Evolutionary conservation across 2,888 invertebrate species (phyloP).

Genomic region (Rhopalosiphum nymphaeae): DNA sequence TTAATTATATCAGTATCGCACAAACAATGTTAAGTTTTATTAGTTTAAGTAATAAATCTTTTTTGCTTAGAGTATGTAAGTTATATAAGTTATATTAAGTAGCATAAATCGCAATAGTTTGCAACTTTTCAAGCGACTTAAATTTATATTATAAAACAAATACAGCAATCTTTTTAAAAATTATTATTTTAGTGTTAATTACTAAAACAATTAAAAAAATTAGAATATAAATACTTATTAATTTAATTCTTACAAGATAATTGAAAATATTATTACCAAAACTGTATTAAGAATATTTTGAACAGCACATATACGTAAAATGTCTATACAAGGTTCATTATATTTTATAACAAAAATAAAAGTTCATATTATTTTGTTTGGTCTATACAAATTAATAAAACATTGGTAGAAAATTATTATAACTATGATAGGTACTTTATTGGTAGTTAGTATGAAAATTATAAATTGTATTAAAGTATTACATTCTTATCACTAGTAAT

Average conservation of each 20-base stretch:
- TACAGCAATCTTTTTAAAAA: neutral
- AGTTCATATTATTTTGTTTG: neutral
- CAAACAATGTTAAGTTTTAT: neutral
- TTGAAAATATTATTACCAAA: neutral
- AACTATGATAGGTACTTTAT: neutral
- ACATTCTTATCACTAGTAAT: neutral
- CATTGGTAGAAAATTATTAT: neutral
- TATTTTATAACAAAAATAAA: neutral
- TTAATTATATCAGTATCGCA: neutral
- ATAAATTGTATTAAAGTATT: neutral
- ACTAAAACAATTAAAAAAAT: neutral
- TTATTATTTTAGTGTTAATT: neutral
- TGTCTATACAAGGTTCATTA: neutral
- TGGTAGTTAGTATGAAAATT: neutral
- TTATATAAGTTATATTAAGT: neutral
- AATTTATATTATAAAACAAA: neutral
- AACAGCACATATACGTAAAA: neutral
- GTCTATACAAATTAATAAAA: neutral
- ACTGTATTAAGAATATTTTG: neutral
- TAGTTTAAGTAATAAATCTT: neutral
- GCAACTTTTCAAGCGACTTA: neutral
- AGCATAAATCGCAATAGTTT: neutral
- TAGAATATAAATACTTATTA: neutral
- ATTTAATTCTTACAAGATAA: neutral
- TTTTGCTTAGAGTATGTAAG: neutral